Evolutionary conservation across 1,140 invertebrate species (phyloP).

Genomic region (Habropoda laboriosa): DNA sequence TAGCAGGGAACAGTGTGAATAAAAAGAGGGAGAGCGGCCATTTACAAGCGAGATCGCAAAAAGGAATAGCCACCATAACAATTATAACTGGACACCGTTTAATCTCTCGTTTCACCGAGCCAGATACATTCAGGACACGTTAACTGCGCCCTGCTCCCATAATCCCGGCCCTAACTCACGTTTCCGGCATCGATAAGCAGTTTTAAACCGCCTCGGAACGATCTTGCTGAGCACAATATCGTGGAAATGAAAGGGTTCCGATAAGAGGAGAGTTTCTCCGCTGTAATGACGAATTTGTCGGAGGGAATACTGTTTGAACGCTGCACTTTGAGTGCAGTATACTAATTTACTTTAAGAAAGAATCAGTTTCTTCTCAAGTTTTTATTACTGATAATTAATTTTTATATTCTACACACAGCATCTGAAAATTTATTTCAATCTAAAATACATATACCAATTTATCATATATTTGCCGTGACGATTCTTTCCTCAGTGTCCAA

Average conservation of each 20-base stretch:
- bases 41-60: not conserved
- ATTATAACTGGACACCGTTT: constrained; percentile 64
- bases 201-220: constrained; percentile 36
- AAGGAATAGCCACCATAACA: constrained; percentile 38
- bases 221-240: not conserved
- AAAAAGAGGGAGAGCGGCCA: not conserved
- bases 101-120: constrained; percentile 57
- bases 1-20: not conserved
- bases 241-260: constrained; percentile 9
- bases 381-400: too few species aligned
- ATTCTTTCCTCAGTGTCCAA: too few species aligned
- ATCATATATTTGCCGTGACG: too few species aligned
- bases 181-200: constrained; percentile 37
- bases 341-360: too few species aligned
- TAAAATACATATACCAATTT: too few species aligned
- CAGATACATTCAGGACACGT: constrained; percentile 33
- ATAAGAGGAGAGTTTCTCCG: not conserved
- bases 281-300: not conserved
- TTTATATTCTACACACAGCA: too few species aligned
- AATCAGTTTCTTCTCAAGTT: too few species aligned
- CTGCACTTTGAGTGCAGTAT: too few species aligned
- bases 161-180: constrained; percentile 16
- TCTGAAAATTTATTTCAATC: too few species aligned
- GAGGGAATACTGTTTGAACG: too few species aligned
- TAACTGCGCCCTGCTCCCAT: constrained; percentile 25